Conservation (phyloP, 2,888 invertebrate genomes). For the Achlya flavicornis region DNA sequence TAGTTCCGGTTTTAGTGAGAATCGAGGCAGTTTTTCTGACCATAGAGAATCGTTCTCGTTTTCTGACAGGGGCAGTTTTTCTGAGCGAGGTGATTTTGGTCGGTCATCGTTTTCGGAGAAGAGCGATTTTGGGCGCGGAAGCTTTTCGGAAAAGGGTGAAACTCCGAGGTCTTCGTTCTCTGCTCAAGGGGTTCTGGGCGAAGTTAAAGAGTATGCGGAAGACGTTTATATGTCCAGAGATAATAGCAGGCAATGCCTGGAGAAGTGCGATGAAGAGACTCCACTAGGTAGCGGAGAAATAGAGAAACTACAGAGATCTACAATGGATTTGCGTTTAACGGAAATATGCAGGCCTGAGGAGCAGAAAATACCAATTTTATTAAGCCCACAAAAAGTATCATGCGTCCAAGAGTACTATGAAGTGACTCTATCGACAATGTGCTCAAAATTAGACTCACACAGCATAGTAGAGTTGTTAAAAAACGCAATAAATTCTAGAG, state of each 20-base stretch:
- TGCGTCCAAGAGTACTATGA: slow-evolving; percentile 84
- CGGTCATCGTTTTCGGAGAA: slow-evolving; percentile 80
- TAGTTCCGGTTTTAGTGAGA: slow-evolving; percentile 85
- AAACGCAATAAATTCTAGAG: slow-evolving; percentile 90
- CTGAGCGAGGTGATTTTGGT: slow-evolving; percentile 74
- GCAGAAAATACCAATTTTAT: slow-evolving; percentile 62
- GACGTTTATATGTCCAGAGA: slow-evolving; percentile 73
- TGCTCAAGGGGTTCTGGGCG: slow-evolving; percentile 72
- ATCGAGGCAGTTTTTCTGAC: slow-evolving; percentile 79
- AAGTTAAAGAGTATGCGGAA: slow-evolving; percentile 74
- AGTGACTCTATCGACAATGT: slow-evolving; percentile 90
- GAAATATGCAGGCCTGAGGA: slow-evolving; percentile 70
- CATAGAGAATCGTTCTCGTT: slow-evolving; percentile 78
- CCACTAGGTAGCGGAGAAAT: slow-evolving; percentile 59
- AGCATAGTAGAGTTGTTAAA: slow-evolving; percentile 92
- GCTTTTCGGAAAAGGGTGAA: slow-evolving; percentile 76
- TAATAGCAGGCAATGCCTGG: slow-evolving; percentile 55
- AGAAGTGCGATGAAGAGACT: slow-evolving; percentile 63
- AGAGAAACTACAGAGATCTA: slow-evolving; percentile 72
- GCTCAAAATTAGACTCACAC: slow-evolving; percentile 90
- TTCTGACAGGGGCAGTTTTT: slow-evolving; percentile 77
- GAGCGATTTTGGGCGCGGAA: slow-evolving; percentile 79
- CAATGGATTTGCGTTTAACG: slow-evolving; percentile 71
- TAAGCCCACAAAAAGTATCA: slow-evolving; percentile 72
- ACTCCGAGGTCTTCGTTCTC: slow-evolving; percentile 77